A percentile compares a stretch with the other conserved stretches of the same genome.
These are phyloP conservation scores for Bufo gargarizans DNA, from an alignment of 2,113 vertebrate species.

Conservation along the genomic window DNA sequence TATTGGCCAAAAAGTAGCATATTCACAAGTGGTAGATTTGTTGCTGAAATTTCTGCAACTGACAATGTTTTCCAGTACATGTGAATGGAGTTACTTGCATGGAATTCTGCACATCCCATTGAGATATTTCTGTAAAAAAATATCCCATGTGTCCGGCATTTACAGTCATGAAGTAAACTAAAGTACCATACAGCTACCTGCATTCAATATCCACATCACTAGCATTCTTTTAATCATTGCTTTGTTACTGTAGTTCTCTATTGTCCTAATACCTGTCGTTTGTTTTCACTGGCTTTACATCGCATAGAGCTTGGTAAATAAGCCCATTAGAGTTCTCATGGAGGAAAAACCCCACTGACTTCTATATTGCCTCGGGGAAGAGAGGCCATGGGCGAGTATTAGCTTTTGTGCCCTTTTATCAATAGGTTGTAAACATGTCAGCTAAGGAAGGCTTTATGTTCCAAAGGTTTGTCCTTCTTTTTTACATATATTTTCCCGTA, in stretches of 20 bases:
- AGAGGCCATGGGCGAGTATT: constrained; percentile 23
- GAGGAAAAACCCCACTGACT: constrained; percentile 2
- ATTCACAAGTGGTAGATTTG: background rate
- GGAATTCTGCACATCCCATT: background rate
- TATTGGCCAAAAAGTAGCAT: background rate
- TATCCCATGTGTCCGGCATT: background rate
- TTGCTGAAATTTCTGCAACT: background rate
- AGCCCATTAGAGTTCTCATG: constrained; percentile 2
- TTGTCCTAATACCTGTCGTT: constrained; percentile 17
- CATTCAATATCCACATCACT: background rate
- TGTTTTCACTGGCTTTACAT: constrained; percentile 15
- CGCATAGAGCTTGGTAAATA: background rate
- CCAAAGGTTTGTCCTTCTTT: constrained; percentile 8
- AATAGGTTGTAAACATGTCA: constrained; percentile 51
- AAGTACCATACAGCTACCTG: background rate
- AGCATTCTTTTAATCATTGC: background rate
- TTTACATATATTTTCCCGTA: constrained; percentile 18
- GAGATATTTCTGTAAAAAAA: background rate
- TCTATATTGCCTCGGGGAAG: constrained; percentile 25
- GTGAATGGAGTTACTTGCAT: background rate
- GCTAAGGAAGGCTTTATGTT: constrained; percentile 28
- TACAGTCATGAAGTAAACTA: background rate
- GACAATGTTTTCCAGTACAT: background rate
- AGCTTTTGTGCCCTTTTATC: constrained; percentile 36
- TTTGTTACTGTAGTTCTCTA: constrained; percentile 16